Evolutionary conservation across 2,113 vertebrate species (phyloP).

Genomic region (Scartelaos histophorus): DNA sequence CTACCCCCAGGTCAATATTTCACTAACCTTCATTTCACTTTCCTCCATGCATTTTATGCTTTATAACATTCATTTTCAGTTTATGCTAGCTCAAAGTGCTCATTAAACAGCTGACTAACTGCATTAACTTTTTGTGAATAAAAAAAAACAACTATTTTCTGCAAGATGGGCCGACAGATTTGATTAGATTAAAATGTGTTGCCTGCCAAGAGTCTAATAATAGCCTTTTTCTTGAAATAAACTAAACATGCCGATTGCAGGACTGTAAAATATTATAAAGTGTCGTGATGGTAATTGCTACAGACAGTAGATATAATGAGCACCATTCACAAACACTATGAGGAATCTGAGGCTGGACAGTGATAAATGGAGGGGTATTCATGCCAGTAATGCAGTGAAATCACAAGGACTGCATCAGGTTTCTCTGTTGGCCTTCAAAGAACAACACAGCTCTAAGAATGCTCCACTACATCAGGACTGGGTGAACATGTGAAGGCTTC

Average conservation of each 20-base stretch:
- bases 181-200: constrained; percentile 8
- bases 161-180: constrained; percentile 3
- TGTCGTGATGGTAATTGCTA: constrained; percentile 3
- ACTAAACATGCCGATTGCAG: not conserved
- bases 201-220: not conserved
- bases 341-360: not conserved
- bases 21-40: not conserved
- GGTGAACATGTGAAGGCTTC: constrained; percentile 13
- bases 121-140: not conserved
- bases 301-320: not conserved
- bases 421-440: constrained; percentile 18
- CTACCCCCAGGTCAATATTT: not conserved
- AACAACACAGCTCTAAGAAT: constrained; percentile 3
- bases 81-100: not conserved
- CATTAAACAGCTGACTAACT: constrained; percentile 16
- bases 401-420: not conserved
- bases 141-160: not conserved
- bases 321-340: not conserved
- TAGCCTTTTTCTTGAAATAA: not conserved
- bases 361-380: not conserved
- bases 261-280: not conserved
- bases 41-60: constrained; percentile 2
- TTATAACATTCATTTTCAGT: not conserved
- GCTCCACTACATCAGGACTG: constrained; percentile 9
- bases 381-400: not conserved